Conservation (phyloP, 2,888 invertebrate species). For the Craniophora ligustri region DNA sequence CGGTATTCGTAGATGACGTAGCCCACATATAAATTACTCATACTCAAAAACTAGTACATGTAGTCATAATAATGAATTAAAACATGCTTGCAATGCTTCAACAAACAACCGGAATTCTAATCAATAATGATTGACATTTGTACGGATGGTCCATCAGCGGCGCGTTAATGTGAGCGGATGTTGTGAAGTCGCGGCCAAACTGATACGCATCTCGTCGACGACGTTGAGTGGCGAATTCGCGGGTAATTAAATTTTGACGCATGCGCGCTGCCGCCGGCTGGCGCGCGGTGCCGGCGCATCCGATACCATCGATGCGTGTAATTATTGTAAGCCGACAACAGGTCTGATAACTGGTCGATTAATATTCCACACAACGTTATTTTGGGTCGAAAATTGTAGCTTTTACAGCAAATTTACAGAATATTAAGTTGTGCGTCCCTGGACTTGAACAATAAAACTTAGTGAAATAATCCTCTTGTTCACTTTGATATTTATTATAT, state of each 20-base stretch:
- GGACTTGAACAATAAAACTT: too few species aligned
- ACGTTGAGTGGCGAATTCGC: constrained; percentile 73
- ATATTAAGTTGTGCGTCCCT: neutral
- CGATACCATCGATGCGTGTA: constrained; percentile 76
- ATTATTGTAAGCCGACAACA: constrained; percentile 69
- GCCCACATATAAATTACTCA: neutral
- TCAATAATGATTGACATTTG: constrained; percentile 31
- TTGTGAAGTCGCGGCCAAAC: constrained; percentile 33
- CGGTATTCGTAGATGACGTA: neutral
- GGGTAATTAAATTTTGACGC: constrained; percentile 81
- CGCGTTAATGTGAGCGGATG: constrained; percentile 38
- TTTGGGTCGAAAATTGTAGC: constrained; percentile 60
- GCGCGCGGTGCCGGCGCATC: constrained; percentile 56
- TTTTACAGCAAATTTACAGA: constrained; percentile 58
- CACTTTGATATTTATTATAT: too few species aligned
- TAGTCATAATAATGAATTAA: constrained; percentile 22
- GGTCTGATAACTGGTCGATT: constrained; percentile 62
- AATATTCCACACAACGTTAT: constrained; percentile 64
- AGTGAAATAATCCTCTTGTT: too few species aligned
- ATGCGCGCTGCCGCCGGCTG: constrained; percentile 62
- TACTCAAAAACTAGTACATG: constrained; percentile 2
- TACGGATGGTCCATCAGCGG: constrained; percentile 28
- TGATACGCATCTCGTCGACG: constrained; percentile 53
- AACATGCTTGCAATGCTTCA: constrained; percentile 31
- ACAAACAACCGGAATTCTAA: constrained; percentile 32